phyloP scores from a whole-genome alignment of 2,797 vertebrate species.

The Hephaestus fuliginosus region DNA sequence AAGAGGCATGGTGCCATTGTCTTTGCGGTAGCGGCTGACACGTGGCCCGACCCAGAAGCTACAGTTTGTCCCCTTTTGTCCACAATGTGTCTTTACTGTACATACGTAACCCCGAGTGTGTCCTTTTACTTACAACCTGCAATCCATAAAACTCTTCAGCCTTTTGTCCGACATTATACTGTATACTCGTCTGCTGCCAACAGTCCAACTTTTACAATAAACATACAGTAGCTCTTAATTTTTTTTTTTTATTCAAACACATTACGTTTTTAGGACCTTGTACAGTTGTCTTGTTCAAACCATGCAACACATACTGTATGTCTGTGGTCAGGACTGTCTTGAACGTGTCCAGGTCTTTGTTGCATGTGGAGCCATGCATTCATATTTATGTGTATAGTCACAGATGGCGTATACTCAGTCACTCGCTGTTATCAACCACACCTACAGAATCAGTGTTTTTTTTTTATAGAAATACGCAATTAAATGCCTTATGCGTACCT shows the following conservation, averaged over 20 bases:
- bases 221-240: not conserved
- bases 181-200: not conserved
- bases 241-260: slow-evolving; percentile 32
- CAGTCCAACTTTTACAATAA: slow-evolving; percentile 20
- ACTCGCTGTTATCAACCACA: slow-evolving; percentile 11
- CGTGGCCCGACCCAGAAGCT: slow-evolving; percentile 17
- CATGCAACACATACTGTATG: slow-evolving; percentile 65
- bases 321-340: slow-evolving; percentile 31
- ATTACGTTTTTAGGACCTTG: slow-evolving; percentile 40
- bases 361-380: slow-evolving; percentile 70
- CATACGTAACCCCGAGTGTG: slow-evolving; percentile 27
- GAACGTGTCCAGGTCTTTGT: slow-evolving; percentile 41
- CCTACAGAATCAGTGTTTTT: slow-evolving; percentile 13
- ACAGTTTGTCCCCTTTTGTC: slow-evolving; percentile 38
- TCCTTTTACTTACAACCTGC: slow-evolving; percentile 16
- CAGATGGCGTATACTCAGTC: slow-evolving; percentile 36
- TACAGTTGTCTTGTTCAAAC: slow-evolving; percentile 54
- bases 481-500: slow-evolving; percentile 9
- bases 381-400: slow-evolving; percentile 44
- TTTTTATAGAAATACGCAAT: slow-evolving; percentile 30
- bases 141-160: slow-evolving; percentile 7
- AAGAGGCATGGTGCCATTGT: slow-evolving; percentile 44
- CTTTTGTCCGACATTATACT: not conserved
- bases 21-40: slow-evolving; percentile 38
- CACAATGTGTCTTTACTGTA: slow-evolving; percentile 47